Evolutionary conservation across 2,113 vertebrate genomes (phyloP), one percentile per base, ranked within the genome.

Genomic region (Lycaon pictus): DNA sequence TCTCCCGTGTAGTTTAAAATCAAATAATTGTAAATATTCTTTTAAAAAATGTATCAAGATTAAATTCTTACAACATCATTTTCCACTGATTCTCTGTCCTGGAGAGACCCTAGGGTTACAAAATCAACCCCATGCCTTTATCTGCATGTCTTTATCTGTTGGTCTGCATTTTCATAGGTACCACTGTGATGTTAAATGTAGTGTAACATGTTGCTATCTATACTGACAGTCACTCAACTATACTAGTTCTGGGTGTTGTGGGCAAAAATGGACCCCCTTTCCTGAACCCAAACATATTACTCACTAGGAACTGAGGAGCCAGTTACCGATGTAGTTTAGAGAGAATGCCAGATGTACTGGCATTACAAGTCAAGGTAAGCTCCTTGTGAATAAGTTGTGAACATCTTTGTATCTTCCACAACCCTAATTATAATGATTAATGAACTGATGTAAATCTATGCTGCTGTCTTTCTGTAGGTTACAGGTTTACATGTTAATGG

Each of bases 1-100:
- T 83, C n/a, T 72, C 7, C 37, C 35, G 48, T 92, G n/a, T 81
- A 86, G 76, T 58, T 90, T 81, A 77, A 91, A 69, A 32, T 90
- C 88, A 17, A 69, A 62, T 3, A 48, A 29, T 58, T 90, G 62
- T 60, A 29, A 79, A 51, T 60, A 55, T 65, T 58, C 27, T 83
- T 91, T 79, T 37, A 62, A 89, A 80, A 74, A 82, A 32, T 32
- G 23, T 11, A 32, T 81, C 19, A 32, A 71, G 37, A 43, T 87
- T 37, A 91, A 63, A 67, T 60, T 58, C 32, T 43, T 35, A 23
- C 23, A 23, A 25, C 7, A 55, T 82, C 7, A 84, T 79, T 90
- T 95, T 79, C 13, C 4, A 77, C 4, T 55, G 27, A 29, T 32
- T 17, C 9, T 53, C 51, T 88, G 3, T 74, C 17, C 22, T 84